Conservation (phyloP, 2,888 invertebrate genomes). For the Drepana falcataria region DNA sequence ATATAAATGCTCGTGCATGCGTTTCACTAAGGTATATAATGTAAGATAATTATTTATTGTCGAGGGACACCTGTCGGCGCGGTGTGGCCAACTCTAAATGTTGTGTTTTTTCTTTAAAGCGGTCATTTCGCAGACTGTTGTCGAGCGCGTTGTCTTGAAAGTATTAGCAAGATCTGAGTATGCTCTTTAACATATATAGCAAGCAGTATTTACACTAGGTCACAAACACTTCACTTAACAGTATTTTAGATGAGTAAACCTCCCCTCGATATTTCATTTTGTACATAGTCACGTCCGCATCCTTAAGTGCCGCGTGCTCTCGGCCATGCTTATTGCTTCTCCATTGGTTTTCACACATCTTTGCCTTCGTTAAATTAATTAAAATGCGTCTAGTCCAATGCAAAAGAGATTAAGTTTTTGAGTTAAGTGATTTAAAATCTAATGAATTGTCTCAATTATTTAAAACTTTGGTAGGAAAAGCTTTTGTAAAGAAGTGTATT, state of each 20-base stretch:
- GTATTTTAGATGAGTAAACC: constrained; percentile 69
- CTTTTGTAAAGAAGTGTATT: constrained; percentile 47
- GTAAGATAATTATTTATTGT: constrained; percentile 69
- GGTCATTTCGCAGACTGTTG: constrained; percentile 41
- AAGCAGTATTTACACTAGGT: constrained; percentile 63
- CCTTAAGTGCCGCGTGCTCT: constrained; percentile 38
- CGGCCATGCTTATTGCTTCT: constrained; percentile 44
- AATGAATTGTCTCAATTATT: constrained; percentile 40
- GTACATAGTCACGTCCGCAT: constrained; percentile 52
- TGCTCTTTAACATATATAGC: constrained; percentile 52
- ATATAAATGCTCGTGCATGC: constrained; percentile 69
- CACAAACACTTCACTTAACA: constrained; percentile 59
- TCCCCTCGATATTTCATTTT: constrained; percentile 51
- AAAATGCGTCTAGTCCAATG: constrained; percentile 76
- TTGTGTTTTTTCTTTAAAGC: constrained; percentile 49
- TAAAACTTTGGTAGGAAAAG: constrained; percentile 46
- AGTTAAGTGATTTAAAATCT: constrained; percentile 56
- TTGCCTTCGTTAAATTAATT: constrained; percentile 74
- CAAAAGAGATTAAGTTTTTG: constrained; percentile 74
- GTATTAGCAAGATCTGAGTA: constrained; percentile 67
- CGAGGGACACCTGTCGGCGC: constrained; percentile 31
- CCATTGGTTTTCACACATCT: constrained; percentile 71
- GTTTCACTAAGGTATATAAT: constrained; percentile 63
- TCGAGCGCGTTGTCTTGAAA: constrained; percentile 33
- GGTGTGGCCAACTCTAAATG: constrained; percentile 48